phyloP scores from a whole-genome alignment of 2,113 vertebrate genomes.

The Taurulus bubalis region DNA sequence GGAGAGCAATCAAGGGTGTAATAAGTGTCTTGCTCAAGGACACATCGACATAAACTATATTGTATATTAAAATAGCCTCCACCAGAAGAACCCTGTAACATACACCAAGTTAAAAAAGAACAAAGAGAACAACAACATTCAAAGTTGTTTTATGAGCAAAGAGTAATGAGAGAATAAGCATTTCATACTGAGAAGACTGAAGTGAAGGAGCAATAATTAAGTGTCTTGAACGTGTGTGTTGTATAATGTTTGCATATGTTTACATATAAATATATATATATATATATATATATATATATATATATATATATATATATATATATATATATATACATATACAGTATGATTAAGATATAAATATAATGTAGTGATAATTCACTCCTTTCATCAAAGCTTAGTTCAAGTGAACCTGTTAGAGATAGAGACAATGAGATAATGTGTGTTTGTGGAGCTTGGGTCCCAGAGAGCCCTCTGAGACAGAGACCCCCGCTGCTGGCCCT shows the following conservation, averaged over 20 bases:
- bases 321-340: too few species aligned
- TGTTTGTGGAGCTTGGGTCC: conserved; percentile 56
- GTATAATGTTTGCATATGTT: background rate
- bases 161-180: background rate
- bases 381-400: background rate
- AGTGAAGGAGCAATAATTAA: background rate
- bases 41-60: background rate
- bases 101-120: background rate
- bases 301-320: too few species aligned
- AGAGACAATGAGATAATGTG: conserved; percentile 40
- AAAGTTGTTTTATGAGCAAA: background rate
- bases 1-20: too few species aligned
- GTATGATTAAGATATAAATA: background rate
- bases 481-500: conserved; percentile 26
- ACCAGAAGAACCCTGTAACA: background rate
- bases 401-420: conserved; percentile 3
- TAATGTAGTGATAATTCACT: background rate
- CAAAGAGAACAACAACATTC: background rate
- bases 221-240: background rate
- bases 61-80: background rate
- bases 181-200: background rate
- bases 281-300: too few species aligned
- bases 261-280: too few species aligned
- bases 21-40: too few species aligned
- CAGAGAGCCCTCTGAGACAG: conserved; percentile 35